A percentile compares a stretch with the other conserved stretches of the same genome.
Evolutionary conservation across 2,113 vertebrate species (phyloP).

Genomic region (Cheilinus undulatus): DNA sequence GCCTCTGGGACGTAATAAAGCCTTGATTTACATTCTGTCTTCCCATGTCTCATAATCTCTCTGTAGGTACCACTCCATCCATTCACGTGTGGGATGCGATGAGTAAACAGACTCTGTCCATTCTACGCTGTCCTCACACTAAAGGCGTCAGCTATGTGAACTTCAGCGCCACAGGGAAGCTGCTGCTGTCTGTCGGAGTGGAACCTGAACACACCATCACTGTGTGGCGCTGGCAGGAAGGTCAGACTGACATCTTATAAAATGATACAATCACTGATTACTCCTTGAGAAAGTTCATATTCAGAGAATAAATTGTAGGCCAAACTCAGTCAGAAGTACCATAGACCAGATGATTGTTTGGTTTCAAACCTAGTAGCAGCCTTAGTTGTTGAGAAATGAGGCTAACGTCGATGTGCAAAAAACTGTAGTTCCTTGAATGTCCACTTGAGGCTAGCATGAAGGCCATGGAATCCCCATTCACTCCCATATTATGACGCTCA

Average conservation of each 20-base stretch:
- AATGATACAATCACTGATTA: background rate
- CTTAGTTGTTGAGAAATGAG: too few species aligned
- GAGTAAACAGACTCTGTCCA: constrained; percentile 95
- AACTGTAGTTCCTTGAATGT: too few species aligned
- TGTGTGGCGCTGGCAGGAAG: constrained; percentile 98
- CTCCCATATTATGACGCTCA: too few species aligned
- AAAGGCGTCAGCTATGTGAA: constrained; percentile 94
- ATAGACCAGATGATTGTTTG: too few species aligned
- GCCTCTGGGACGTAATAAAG: accelerated
- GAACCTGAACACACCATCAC: constrained; percentile 97
- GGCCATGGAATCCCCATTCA: too few species aligned
- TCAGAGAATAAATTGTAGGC: too few species aligned
- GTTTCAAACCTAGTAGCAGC: too few species aligned
- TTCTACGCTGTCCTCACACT: constrained; percentile 93
- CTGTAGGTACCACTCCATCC: constrained; percentile 90
- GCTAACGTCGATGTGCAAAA: too few species aligned
- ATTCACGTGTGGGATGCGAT: constrained; percentile 93
- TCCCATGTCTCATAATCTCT: background rate
- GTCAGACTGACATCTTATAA: constrained; percentile 66
- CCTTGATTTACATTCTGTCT: background rate
- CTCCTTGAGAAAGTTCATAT: background rate
- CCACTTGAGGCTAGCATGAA: too few species aligned
- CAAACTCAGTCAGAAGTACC: too few species aligned
- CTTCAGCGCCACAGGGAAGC: constrained; percentile 97
- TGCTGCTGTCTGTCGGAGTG: constrained; percentile 94